A percentile compares a stretch with the other conserved stretches of the same genome.
Evolutionary conservation across 2,888 invertebrate genomes (phyloP).

Genomic region (Halocaridina rubra): DNA sequence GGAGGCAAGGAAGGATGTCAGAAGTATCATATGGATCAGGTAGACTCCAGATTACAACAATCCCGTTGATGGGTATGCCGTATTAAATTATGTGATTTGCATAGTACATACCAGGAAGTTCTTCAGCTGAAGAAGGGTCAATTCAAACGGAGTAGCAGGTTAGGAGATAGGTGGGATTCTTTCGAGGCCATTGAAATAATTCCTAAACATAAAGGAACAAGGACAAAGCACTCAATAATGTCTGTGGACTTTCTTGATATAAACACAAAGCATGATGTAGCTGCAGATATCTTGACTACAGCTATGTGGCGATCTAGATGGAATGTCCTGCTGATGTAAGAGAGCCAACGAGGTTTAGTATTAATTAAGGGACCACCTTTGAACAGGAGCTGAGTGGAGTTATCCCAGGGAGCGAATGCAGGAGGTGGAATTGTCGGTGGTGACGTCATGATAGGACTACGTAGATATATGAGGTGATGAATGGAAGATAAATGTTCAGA

Average conservation of each 20-base stretch:
- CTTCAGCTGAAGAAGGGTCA: not conserved
- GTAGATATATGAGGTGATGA: too few relatives aligned
- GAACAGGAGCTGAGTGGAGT: not conserved
- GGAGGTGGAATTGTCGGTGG: not conserved
- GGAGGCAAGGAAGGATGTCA: not conserved
- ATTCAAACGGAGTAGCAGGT: conserved; percentile 9
- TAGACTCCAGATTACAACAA: conserved; percentile 5
- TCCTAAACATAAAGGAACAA: too few relatives aligned
- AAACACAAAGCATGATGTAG: not conserved
- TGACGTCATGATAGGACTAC: too few relatives aligned
- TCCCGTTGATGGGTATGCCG: not conserved
- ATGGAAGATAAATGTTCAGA: too few relatives aligned
- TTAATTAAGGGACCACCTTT: not conserved
- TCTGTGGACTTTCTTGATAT: not conserved
- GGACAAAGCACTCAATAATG: not conserved
- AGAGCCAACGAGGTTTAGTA: conserved; percentile 5
- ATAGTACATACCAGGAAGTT: not conserved
- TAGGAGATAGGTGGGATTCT: not conserved
- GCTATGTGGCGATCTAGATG: not conserved
- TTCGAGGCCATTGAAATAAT: not conserved
- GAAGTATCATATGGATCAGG: not conserved
- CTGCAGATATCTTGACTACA: not conserved
- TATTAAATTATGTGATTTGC: not conserved
- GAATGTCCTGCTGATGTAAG: not conserved
- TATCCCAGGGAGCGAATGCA: not conserved